Evolutionary conservation across 2,888 invertebrate genomes (phyloP).

Genomic region (Deilephila elpenor): DNA sequence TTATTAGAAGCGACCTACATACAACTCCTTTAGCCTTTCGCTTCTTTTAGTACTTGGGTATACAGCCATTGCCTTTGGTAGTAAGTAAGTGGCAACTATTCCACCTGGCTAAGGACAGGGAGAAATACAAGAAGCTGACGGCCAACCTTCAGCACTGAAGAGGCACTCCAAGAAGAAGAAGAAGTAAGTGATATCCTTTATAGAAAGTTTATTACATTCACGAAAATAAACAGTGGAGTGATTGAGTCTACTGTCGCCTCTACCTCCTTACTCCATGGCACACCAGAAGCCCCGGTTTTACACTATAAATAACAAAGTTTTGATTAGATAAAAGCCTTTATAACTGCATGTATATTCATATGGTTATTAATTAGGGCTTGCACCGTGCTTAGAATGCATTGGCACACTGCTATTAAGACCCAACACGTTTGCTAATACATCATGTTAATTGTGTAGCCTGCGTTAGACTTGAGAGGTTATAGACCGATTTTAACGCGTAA

Average conservation of each 20-base stretch:
- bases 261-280: not conserved
- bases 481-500: not conserved
- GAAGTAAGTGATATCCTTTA: too few relatives aligned
- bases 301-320: slow-evolving; percentile 78
- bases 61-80: too few relatives aligned
- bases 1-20: too few relatives aligned
- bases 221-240: too few relatives aligned
- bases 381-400: slow-evolving; percentile 27
- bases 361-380: slow-evolving; percentile 69
- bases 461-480: not conserved
- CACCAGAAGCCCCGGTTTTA: slow-evolving; percentile 40
- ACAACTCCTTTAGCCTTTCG: too few relatives aligned
- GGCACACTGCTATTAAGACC: slow-evolving; percentile 15
- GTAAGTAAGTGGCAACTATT: too few relatives aligned
- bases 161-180: too few relatives aligned
- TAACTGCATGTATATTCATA: slow-evolving; percentile 75
- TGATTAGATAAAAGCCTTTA: slow-evolving; percentile 73
- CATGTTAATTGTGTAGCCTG: slow-evolving; percentile 17
- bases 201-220: too few relatives aligned
- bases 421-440: slow-evolving; percentile 18
- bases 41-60: too few relatives aligned
- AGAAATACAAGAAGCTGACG: too few relatives aligned
- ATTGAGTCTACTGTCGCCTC: not conserved
- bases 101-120: too few relatives aligned
- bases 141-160: too few relatives aligned